Conservation (phyloP, 2,888 invertebrate genomes). For the Masnerella sp. region DNA sequence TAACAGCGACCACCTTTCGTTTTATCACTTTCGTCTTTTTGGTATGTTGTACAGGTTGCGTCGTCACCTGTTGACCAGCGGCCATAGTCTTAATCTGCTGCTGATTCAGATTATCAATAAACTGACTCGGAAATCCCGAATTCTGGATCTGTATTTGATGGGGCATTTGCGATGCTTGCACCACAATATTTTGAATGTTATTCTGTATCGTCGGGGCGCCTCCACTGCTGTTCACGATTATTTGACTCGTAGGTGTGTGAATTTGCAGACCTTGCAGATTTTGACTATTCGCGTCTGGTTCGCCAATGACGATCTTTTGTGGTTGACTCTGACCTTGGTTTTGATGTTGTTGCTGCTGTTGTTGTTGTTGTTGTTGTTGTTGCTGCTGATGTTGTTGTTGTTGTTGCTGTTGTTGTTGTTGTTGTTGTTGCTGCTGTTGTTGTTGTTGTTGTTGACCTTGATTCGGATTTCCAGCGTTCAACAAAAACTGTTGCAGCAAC, state of each 20-base stretch:
- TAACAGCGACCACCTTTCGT: conserved; percentile 67
- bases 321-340: conserved; percentile 62
- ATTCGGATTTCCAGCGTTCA: conserved; percentile 67
- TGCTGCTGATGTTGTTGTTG: conserved; percentile 12
- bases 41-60: conserved; percentile 54
- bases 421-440: conserved; percentile 12
- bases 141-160: conserved; percentile 77
- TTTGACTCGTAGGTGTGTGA: conserved; percentile 76
- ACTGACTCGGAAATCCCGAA: conserved; percentile 75
- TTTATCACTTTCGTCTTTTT: conserved; percentile 74
- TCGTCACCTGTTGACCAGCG: conserved; percentile 47
- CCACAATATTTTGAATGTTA: conserved; percentile 76
- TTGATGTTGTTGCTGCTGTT: conserved; percentile 58
- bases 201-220: conserved; percentile 77
- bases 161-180: conserved; percentile 76
- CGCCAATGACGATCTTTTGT: conserved; percentile 76
- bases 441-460: conserved; percentile 37
- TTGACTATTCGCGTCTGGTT: conserved; percentile 72
- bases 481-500: conserved; percentile 73
- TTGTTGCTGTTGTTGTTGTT: conserved; percentile 37
- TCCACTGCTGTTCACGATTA: conserved; percentile 76
- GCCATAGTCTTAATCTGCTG: conserved; percentile 74
- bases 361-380: conserved; percentile 43
- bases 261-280: conserved; percentile 76
- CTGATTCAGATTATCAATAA: conserved; percentile 76